Evolutionary conservation across 1,140 invertebrate genomes (phyloP).

Genomic region (Philotrypesis tridentata): DNA sequence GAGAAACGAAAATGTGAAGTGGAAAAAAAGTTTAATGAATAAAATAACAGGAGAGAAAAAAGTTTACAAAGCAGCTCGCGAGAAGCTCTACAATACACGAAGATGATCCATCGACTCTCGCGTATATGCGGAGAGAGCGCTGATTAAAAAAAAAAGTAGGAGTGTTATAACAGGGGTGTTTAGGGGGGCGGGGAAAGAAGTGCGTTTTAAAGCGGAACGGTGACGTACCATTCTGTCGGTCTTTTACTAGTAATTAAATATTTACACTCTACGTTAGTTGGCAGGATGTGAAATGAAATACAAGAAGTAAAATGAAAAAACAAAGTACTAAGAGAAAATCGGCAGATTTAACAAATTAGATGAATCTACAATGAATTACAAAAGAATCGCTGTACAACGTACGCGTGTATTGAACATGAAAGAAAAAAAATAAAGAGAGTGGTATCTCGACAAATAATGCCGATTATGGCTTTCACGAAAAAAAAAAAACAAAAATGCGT

Average conservation of each 20-base stretch:
- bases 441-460: conserved; percentile 43
- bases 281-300: conserved; percentile 43
- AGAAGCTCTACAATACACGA: not conserved
- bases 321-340: conserved; percentile 46
- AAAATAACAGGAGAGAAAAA: not conserved
- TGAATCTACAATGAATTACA: conserved; percentile 49
- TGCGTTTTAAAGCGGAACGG: conserved; percentile 60
- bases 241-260: conserved; percentile 68
- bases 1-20: no score
- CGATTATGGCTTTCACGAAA: conserved; percentile 48
- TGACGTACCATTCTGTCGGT: conserved; percentile 72
- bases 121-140: not conserved
- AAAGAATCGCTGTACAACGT: conserved; percentile 46
- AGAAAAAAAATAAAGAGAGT: conserved; percentile 33
- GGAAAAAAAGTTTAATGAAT: conserved; percentile 9
- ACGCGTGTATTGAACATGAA: conserved; percentile 44
- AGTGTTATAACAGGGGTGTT: conserved; percentile 24
- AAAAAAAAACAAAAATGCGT: no score
- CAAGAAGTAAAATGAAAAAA: conserved; percentile 50
- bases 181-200: conserved; percentile 43
- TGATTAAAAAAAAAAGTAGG: conserved; percentile 30
- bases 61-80: not conserved
- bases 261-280: conserved; percentile 68
- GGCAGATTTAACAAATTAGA: conserved; percentile 36
- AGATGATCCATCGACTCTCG: not conserved